Conservation (phyloP, 2,888 invertebrate species). For the Tipula confusa region DNA sequence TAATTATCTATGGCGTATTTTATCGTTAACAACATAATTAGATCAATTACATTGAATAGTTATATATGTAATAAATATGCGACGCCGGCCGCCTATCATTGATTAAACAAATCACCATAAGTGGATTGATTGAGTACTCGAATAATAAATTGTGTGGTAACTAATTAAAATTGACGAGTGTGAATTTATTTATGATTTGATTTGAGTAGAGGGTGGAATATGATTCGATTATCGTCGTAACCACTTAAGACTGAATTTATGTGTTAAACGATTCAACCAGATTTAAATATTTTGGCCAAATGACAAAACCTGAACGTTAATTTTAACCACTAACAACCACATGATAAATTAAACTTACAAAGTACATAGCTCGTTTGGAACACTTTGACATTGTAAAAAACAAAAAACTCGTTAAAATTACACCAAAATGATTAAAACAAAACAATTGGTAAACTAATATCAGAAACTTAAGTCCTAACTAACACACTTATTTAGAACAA, state of each 20-base stretch:
- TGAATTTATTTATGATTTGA: background rate
- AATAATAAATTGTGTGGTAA: background rate
- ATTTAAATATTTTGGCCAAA: no score
- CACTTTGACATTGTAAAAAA: background rate
- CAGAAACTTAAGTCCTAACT: background rate
- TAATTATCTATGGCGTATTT: background rate
- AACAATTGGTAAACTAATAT: background rate
- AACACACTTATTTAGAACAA: background rate
- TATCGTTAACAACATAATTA: background rate
- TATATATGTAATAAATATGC: background rate
- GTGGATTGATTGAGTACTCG: background rate
- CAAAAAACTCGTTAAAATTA: background rate
- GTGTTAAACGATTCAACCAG: background rate
- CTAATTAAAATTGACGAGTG: background rate
- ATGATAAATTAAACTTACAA: background rate
- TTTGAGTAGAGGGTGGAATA: background rate
- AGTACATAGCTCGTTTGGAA: background rate
- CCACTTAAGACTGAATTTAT: no score
- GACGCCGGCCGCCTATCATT: background rate
- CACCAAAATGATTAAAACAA: background rate
- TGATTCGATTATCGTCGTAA: background rate
- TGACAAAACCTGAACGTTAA: background rate
- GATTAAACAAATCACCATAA: background rate
- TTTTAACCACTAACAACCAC: background rate
- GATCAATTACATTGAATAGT: background rate